These are phyloP conservation scores for Babyrousa celebensis DNA, from an alignment of 2,797 vertebrate genomes.

Conservation along the genomic window DNA sequence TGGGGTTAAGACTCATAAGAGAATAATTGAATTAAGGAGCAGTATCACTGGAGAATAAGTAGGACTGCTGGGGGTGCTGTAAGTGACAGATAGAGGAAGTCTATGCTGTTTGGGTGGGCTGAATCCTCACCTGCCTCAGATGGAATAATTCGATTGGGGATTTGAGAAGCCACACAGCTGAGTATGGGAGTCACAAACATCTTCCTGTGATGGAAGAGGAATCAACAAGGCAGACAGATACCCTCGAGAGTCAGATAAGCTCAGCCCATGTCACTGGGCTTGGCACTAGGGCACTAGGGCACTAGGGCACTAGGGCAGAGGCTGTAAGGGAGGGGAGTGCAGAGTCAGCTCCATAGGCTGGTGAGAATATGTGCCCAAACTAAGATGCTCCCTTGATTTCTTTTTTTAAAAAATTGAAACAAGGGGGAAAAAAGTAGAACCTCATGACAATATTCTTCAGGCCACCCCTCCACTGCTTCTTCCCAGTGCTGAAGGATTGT, in stretches of 20 bases:
- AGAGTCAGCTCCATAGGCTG: not conserved
- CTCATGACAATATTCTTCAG: not conserved
- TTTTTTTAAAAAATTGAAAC: not conserved
- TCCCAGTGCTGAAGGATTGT: not conserved
- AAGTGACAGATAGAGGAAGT: not conserved
- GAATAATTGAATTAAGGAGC: not conserved
- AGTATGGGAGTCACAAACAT: not conserved
- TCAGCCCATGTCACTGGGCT: not conserved
- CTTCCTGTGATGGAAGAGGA: not conserved
- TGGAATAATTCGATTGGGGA: not conserved
- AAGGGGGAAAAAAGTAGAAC: not conserved
- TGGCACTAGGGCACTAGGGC: not conserved
- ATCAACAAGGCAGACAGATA: not conserved
- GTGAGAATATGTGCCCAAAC: not conserved
- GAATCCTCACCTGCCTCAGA: not conserved
- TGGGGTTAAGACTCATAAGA: slow-evolving; percentile 17
- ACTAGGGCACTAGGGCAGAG: not conserved
- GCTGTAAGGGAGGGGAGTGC: not conserved
- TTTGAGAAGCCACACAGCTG: not conserved
- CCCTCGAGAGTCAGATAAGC: not conserved
- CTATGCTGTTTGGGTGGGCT: not conserved
- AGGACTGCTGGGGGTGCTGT: not conserved
- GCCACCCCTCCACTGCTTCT: not conserved
- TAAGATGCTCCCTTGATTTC: not conserved
- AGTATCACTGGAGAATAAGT: not conserved